Evolutionary conservation across 2,888 invertebrate species (phyloP), one percentile per base, ranked within the genome.

Genomic region (Apodemia mormo): DNA sequence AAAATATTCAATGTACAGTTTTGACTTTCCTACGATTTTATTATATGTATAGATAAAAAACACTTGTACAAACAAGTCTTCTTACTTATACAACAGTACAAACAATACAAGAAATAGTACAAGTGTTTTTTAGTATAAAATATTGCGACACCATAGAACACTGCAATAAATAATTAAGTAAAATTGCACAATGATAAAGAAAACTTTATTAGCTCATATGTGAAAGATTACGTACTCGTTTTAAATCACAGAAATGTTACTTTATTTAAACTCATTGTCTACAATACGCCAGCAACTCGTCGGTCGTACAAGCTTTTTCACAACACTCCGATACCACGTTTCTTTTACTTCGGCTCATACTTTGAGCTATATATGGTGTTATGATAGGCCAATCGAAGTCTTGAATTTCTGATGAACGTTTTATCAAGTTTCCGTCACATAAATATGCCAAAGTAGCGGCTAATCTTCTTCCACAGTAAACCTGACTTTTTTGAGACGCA

Each of bases 271-370:
- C 29, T 65, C 7, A 54, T 9, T 49, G 52, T 29, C 73, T 73
- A 64, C 82, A 84, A 72, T 83, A 83, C 5, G 73, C 65, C 9
- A 79, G 43, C 8, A 83, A 73, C 52, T 82, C 80, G 2, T 75
- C 69, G 3, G 78, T 61, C 3, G 77, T 72, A 71, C 85, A 85
- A 0, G 81, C 76, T 10, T 82, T 82, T 2, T 78, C 77, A 68
- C 85, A 85, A 77, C 85, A 85, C 56, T 82, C 79, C 1, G 74
- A 75, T 10, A 76, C 81, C 4, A 83, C 78, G 14, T 79, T 79
- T 58, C 82, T 72, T 71, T 83, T 83, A 8, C 74, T 77, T 29
- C 79, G 72, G 6, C 71, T 76, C 68, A 81, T 72, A 1, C 73
- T 74, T 74, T 65, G 8, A 81, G 69, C 82, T 81, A 82, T 7